These are phyloP conservation scores for Adineta ricciae DNA, from an alignment of 2,888 invertebrate species.

Conservation along the genomic window DNA sequence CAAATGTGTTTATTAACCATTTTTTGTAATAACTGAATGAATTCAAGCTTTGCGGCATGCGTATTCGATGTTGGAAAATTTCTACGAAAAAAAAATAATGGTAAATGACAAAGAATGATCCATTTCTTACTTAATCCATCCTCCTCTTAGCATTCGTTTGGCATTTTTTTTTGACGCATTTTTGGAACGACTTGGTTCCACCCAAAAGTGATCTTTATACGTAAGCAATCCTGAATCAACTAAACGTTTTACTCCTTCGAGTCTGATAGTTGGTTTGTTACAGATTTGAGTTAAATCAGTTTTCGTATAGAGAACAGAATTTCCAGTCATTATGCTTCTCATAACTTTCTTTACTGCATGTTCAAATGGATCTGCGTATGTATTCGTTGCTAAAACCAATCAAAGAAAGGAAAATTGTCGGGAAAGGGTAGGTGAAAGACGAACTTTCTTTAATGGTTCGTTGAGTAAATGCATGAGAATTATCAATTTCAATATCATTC, in stretches of 20 bases:
- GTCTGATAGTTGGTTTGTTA: neutral
- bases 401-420: neutral
- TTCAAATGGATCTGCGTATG: neutral
- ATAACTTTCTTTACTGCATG: neutral
- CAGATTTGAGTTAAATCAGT: neutral
- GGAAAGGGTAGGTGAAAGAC: neutral
- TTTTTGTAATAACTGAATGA: neutral
- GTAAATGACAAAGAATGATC: neutral
- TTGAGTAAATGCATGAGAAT: no score
- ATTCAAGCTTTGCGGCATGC: neutral
- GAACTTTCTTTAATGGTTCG: neutral
- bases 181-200: neutral
- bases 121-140: neutral
- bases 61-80: neutral
- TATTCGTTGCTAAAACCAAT: neutral
- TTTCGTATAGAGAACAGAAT: neutral
- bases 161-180: neutral
- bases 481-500: no score
- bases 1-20: neutral
- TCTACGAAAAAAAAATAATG: neutral
- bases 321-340: neutral
- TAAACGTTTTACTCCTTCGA: neutral
- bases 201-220: neutral
- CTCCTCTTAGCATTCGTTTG: neutral
- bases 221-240: neutral